Conservation (phyloP, 1,140 invertebrate species). For the Bombus impatiens region DNA sequence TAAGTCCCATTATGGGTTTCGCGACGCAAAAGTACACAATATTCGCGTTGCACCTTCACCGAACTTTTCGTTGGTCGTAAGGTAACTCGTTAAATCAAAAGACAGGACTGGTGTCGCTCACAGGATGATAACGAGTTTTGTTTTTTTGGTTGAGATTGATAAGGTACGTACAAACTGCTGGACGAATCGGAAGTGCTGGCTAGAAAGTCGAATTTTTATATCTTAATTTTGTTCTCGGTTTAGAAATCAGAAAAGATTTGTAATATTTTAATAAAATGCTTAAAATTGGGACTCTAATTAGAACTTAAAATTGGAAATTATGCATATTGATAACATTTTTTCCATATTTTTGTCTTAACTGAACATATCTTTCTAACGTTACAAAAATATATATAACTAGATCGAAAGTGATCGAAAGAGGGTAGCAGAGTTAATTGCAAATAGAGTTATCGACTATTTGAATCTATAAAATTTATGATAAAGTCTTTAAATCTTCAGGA, state of each 20-base stretch:
- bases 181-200: too few relatives aligned
- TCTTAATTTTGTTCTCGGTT: too few relatives aligned
- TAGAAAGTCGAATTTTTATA: neutral
- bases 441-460: neutral
- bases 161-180: neutral
- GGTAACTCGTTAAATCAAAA: slow-evolving; percentile 53
- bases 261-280: too few relatives aligned
- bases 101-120: slow-evolving; percentile 34
- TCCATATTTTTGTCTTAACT: neutral
- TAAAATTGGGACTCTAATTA: too few relatives aligned
- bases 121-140: slow-evolving; percentile 27
- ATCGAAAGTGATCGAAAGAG: too few relatives aligned
- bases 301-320: neutral
- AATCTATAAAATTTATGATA: neutral
- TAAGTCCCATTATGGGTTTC: slow-evolving; percentile 65
- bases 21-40: slow-evolving; percentile 61
- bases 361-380: neutral
- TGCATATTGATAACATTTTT: neutral
- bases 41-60: slow-evolving; percentile 49
- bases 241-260: too few relatives aligned
- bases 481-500: neutral
- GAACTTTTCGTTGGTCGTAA: slow-evolving; percentile 53
- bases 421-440: too few relatives aligned
- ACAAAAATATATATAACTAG: neutral
- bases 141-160: slow-evolving; percentile 20